phyloP scores from a whole-genome alignment of 2,888 invertebrate species.

The Phytoseiulus persimilis region DNA sequence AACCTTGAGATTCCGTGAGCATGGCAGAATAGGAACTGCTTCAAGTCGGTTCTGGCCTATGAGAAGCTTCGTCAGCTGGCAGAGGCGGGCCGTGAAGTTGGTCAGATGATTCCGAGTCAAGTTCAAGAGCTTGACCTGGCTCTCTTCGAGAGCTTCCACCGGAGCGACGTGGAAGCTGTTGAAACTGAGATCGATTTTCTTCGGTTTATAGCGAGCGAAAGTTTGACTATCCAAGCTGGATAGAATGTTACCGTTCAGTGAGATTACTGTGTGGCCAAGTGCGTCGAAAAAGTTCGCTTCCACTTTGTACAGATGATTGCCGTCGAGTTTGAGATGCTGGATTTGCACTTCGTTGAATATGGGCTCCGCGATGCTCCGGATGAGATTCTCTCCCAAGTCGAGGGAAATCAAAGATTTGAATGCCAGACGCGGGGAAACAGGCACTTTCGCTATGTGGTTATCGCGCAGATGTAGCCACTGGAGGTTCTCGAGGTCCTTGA shows the following conservation, averaged over 20 bases:
- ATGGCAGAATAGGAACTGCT: background rate
- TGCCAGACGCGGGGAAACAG: background rate
- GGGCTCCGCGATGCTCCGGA: slow-evolving; percentile 21
- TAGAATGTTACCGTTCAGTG: background rate
- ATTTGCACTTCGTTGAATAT: background rate
- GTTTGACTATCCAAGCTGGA: background rate
- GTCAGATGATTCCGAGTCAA: background rate
- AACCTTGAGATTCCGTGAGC: background rate
- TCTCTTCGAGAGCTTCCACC: slow-evolving; percentile 27
- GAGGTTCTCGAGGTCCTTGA: background rate
- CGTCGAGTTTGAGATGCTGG: background rate
- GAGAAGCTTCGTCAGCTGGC: background rate
- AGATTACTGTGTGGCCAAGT: background rate
- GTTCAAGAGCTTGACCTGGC: background rate
- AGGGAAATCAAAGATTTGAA: slow-evolving; percentile 16
- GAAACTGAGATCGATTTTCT: slow-evolving; percentile 21
- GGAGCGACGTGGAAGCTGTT: background rate
- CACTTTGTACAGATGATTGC: slow-evolving; percentile 20
- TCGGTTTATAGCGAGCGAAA: slow-evolving; percentile 13
- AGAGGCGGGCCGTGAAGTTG: background rate
- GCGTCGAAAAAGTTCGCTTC: background rate
- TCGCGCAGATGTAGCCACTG: slow-evolving; percentile 28
- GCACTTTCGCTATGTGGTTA: slow-evolving; percentile 19
- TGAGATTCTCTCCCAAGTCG: slow-evolving; percentile 25
- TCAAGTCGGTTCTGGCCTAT: slow-evolving; percentile 6